These are phyloP conservation scores for Tragelaphus strepsiceros DNA, from an alignment of 2,113 vertebrate species.

Conservation along the genomic window DNA sequence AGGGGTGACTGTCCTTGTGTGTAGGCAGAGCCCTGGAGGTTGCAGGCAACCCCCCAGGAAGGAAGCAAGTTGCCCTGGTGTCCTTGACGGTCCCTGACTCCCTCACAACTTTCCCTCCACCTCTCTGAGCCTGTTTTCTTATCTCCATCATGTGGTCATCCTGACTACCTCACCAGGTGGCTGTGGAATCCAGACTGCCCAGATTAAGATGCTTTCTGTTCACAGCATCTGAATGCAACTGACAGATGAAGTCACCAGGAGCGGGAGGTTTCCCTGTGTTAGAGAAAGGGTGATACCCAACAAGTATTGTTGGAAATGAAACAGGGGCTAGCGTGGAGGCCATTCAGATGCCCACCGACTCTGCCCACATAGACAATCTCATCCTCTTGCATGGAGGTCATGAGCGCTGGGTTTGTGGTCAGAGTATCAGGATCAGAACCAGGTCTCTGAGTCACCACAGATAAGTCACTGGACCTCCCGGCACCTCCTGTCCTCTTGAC, in stretches of 20 bases:
- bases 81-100: neutral
- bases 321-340: neutral
- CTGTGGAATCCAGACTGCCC: accelerated
- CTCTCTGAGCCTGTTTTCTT: neutral
- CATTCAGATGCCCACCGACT: accelerated
- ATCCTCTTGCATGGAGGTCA: neutral
- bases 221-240: neutral
- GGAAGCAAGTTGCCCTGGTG: neutral
- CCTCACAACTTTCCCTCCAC: neutral
- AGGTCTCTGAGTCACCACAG: neutral
- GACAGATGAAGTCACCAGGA: neutral
- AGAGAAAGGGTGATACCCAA: neutral
- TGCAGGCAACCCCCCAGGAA: neutral
- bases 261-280: accelerated
- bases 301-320: neutral
- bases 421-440: neutral
- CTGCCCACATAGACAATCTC: accelerated
- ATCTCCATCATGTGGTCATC: neutral
- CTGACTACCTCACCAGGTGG: neutral
- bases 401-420: accelerated
- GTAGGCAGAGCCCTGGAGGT: neutral
- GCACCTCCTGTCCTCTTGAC: neutral
- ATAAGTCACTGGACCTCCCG: neutral
- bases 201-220: neutral
- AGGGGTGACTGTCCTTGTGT: neutral